A percentile compares a stretch with the other conserved stretches of the same genome.
Conservation (phyloP, 2,113 vertebrate genomes). For the Ciconia boyciana region DNA sequence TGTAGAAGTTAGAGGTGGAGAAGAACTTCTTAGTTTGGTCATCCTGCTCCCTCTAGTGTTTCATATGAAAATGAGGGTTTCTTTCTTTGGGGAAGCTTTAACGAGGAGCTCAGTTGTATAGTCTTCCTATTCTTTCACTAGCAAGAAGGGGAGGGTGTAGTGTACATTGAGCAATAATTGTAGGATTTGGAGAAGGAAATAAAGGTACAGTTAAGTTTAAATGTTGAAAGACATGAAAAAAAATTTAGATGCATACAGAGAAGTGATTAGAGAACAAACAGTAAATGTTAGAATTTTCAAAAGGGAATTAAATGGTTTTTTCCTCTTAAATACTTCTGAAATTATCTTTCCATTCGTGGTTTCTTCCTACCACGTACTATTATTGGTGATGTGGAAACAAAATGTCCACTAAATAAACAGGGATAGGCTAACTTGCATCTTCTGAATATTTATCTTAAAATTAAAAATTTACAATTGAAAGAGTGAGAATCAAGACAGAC, state of each 20-base stretch:
- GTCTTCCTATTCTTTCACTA: accelerated
- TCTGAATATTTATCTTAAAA: background rate
- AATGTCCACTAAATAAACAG: accelerated
- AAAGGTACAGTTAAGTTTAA: background rate
- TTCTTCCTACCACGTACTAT: accelerated
- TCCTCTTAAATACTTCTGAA: background rate
- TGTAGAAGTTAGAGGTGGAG: accelerated
- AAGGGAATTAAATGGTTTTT: background rate
- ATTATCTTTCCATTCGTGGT: background rate
- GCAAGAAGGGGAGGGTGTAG: background rate
- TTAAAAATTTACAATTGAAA: background rate
- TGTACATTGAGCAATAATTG: background rate
- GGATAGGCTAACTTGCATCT: background rate
- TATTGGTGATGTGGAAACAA: background rate
- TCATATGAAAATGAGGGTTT: accelerated
- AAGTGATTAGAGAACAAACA: background rate
- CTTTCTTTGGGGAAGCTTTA: background rate
- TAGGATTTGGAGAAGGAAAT: background rate
- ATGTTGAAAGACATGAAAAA: background rate
- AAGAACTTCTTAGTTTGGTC: background rate
- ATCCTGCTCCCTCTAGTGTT: conserved; percentile 22
- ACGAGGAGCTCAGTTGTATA: accelerated
- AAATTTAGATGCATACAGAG: background rate
- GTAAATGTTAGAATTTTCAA: background rate
- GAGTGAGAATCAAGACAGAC: background rate